Percentiles rank a stretch among this genome's conserved stretches.
Evolutionary conservation across 2,113 vertebrate species (phyloP).

Genomic region (Haemorhous mexicanus): DNA sequence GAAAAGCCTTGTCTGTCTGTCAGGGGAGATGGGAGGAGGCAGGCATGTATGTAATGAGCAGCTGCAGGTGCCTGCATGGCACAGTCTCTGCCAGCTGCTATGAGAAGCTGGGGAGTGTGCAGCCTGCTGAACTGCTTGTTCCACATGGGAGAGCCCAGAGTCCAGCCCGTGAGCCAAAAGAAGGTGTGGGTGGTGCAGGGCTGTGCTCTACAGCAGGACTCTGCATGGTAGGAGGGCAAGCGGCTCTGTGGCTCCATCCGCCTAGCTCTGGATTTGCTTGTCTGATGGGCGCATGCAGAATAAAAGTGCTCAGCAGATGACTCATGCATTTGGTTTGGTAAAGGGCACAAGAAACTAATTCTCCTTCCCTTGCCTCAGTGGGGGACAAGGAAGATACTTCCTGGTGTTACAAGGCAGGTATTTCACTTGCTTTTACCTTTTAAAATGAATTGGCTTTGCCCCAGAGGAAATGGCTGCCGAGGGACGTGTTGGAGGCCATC

Average conservation of each 20-base stretch:
- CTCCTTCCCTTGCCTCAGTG: not conserved
- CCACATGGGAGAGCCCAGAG: not conserved
- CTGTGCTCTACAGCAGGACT: not conserved
- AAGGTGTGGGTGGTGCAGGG: not conserved
- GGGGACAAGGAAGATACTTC: not conserved
- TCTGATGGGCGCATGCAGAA: not conserved
- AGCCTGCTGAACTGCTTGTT: not conserved
- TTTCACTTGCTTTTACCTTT: not conserved
- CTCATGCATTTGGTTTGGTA: not conserved
- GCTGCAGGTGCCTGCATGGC: rapidly evolving
- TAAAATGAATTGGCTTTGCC: not conserved
- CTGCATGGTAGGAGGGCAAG: rapidly evolving
- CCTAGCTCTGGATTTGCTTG: not conserved
- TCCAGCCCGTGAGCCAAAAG: rapidly evolving
- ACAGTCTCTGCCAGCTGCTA: not conserved
- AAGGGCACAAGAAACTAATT: not conserved
- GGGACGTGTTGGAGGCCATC: not conserved
- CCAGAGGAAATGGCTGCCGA: not conserved
- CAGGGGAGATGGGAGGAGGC: not conserved
- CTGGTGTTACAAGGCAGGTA: not conserved
- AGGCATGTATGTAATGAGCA: rapidly evolving
- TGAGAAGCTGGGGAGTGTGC: not conserved
- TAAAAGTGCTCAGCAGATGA: not conserved
- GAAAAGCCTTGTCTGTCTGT: not conserved
- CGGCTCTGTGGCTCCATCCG: not conserved